phyloP scores from a whole-genome alignment of 2,797 vertebrate genomes.

The Discoglossus pictus region DNA sequence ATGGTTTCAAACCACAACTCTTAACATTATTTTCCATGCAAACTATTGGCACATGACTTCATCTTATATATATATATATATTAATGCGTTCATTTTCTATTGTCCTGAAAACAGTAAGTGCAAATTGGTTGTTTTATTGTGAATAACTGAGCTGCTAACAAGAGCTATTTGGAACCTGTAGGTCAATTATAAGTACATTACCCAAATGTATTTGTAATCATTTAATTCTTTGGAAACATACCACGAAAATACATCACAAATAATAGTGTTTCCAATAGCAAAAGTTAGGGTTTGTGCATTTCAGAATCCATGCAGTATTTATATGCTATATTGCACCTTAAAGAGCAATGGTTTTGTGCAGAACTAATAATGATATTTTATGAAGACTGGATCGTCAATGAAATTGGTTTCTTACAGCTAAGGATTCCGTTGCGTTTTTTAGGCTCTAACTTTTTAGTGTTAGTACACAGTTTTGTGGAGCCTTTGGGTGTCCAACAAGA shows the following conservation, averaged over 20 bases:
- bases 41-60: not conserved
- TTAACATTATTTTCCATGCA: not conserved
- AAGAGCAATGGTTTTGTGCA: not conserved
- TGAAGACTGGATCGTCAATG: too few relatives aligned
- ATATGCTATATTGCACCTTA: not conserved
- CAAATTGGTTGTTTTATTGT: conserved; percentile 1
- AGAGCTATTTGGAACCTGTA: not conserved
- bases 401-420: too few relatives aligned
- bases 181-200: conserved; percentile 11
- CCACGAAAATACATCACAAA: too few relatives aligned
- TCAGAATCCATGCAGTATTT: not conserved
- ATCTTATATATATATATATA: not conserved
- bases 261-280: not conserved
- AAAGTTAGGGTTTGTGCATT: not conserved
- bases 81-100: not conserved
- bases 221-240: not conserved
- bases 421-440: too few relatives aligned
- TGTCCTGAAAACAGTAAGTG: not conserved
- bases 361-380: too few relatives aligned
- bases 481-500: too few relatives aligned
- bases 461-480: too few relatives aligned
- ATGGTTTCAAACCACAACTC: too few relatives aligned
- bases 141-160: not conserved
- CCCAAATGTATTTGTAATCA: conserved; percentile 3
- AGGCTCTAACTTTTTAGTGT: too few relatives aligned